Percentiles rank a stretch among this genome's conserved stretches.
phyloP scores from a whole-genome alignment of 2,797 vertebrate genomes.

The Mormyrus hasselquistii region DNA sequence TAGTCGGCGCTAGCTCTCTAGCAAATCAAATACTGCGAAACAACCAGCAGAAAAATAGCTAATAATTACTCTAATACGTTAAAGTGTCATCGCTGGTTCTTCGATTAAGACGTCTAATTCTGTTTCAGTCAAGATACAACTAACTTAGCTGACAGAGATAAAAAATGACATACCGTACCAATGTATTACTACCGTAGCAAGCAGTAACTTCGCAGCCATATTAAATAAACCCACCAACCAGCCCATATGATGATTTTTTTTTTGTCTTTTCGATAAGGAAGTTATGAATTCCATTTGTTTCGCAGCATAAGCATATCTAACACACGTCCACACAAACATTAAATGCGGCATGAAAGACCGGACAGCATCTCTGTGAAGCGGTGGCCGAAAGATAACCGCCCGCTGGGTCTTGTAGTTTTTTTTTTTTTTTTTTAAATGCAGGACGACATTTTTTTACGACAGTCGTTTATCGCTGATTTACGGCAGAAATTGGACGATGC shows the following conservation, averaged over 20 bases:
- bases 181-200: background rate
- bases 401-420: slow-evolving; percentile 22
- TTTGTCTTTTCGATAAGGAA: background rate
- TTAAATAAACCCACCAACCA: background rate
- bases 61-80: background rate
- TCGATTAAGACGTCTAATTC: background rate
- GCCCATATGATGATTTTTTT: slow-evolving; percentile 16
- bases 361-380: background rate
- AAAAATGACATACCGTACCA: background rate
- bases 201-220: slow-evolving; percentile 26
- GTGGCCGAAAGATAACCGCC: background rate
- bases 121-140: slow-evolving; percentile 8
- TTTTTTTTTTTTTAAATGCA: background rate
- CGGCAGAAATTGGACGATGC: slow-evolving; percentile 49
- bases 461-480: slow-evolving; percentile 37
- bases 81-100: background rate
- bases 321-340: background rate
- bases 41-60: background rate
- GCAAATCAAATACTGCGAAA: background rate
- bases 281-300: background rate
- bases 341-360: background rate
- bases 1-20: background rate
- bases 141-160: background rate
- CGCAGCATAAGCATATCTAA: background rate
- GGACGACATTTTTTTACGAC: background rate